Evolutionary conservation across 2,113 vertebrate species (phyloP).

Genomic region (Leptobrachium leishanense): DNA sequence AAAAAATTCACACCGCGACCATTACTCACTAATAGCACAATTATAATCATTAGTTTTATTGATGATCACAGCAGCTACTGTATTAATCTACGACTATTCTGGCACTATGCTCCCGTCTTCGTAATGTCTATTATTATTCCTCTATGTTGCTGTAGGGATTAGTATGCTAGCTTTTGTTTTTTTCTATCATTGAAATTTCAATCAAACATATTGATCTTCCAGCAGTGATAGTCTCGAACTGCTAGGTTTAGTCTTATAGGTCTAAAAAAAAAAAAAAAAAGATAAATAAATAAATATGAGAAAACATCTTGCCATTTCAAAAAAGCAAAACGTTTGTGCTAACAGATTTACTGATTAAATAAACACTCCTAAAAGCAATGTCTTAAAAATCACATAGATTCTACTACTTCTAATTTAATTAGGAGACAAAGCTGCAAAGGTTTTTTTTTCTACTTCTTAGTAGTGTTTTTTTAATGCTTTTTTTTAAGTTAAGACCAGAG

Average conservation of each 20-base stretch:
- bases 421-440: conserved; percentile 7
- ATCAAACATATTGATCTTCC: conserved; percentile 67
- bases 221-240: conserved; percentile 60
- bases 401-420: conserved; percentile 42
- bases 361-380: conserved; percentile 16
- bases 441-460: conserved; percentile 5
- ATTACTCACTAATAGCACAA: conserved; percentile 58
- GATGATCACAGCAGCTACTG: conserved; percentile 58
- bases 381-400: neutral
- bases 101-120: conserved; percentile 48
- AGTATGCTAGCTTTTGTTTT: conserved; percentile 54
- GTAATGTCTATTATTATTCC: conserved; percentile 61
- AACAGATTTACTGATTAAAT: conserved; percentile 24
- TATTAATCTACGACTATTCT: conserved; percentile 59
- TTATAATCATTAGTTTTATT: conserved; percentile 61
- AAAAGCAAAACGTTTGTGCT: neutral
- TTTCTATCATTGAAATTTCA: conserved; percentile 58
- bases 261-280: neutral
- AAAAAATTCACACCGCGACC: conserved; percentile 54
- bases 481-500: conserved; percentile 19
- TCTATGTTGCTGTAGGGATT: conserved; percentile 62
- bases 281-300: neutral
- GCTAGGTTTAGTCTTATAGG: conserved; percentile 50
- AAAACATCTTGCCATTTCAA: neutral
- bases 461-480: conserved; percentile 5